Evolutionary conservation across 37 sponge, comb jelly and placozoan species (phyloP).

Genomic region (Mnemiopsis leidyi): DNA sequence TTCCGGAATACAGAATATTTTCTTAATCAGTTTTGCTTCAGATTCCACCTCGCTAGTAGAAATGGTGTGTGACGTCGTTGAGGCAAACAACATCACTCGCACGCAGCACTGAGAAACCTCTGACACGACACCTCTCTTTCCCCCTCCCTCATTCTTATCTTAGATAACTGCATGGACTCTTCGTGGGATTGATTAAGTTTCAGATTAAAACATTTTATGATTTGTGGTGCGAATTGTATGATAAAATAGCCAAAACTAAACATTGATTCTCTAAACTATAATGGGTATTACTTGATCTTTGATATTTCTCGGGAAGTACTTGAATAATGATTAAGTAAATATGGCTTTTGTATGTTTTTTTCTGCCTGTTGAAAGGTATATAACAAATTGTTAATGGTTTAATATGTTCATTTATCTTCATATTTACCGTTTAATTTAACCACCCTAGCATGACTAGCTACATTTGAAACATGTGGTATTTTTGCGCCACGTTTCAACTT

Average conservation of each 20-base stretch:
- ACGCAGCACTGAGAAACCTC: not conserved
- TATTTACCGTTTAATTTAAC: too few species aligned
- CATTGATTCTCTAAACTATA: not conserved
- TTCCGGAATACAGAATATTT: too few species aligned
- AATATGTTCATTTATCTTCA: too few species aligned
- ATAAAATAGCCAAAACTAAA: not conserved
- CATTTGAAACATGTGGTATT: too few species aligned
- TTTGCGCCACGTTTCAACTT: too few species aligned
- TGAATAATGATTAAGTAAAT: not conserved
- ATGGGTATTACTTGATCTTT: not conserved
- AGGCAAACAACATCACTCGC: slow-evolving; percentile 53
- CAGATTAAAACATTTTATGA: not conserved
- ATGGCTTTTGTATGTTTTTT: not conserved
- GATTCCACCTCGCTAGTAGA: slow-evolving; percentile 43
- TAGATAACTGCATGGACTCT: not conserved
- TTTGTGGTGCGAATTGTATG: not conserved
- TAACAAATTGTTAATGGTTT: too few species aligned
- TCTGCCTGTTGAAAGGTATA: not conserved
- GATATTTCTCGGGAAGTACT: not conserved
- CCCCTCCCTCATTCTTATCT: not conserved
- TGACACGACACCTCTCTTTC: not conserved
- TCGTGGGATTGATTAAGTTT: not conserved
- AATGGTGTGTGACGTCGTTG: slow-evolving; percentile 62
- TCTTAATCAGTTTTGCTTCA: slow-evolving; percentile 1
- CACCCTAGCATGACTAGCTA: too few species aligned